phyloP scores from a whole-genome alignment of 2,888 invertebrate genomes.

The Drosophila recens region DNA sequence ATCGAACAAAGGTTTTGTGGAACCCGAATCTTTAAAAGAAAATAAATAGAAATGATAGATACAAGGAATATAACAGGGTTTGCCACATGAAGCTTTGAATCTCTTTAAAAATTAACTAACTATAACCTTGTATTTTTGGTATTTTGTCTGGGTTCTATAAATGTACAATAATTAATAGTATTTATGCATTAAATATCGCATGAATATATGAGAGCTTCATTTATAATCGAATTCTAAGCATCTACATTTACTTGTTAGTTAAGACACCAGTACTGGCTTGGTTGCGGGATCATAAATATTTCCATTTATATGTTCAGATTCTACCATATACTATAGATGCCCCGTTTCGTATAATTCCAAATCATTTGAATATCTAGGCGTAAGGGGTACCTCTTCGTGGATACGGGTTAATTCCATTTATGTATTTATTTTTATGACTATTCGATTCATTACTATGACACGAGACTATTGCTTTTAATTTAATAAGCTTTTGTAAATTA shows the following conservation, averaged over 20 bases:
- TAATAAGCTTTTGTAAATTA: constrained; percentile 42
- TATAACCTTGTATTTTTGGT: constrained; percentile 7
- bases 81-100: neutral
- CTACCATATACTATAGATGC: constrained; percentile 9
- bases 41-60: neutral
- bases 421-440: constrained; percentile 23
- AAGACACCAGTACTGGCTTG: constrained; percentile 19
- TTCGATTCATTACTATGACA: constrained; percentile 37
- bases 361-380: constrained; percentile 13
- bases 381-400: neutral
- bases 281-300: neutral
- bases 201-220: constrained; percentile 5
- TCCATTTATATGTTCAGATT: neutral
- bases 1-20: neutral
- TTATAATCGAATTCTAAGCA: constrained; percentile 4
- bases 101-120: constrained; percentile 26
- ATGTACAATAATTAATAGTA: constrained; percentile 19
- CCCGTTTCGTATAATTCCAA: neutral
- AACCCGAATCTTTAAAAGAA: neutral
- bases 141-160: neutral
- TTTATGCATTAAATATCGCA: constrained; percentile 14
- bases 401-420: constrained; percentile 4
- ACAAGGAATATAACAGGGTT: neutral
- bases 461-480: constrained; percentile 47
- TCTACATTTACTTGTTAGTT: constrained; percentile 19